A percentile compares a stretch with the other conserved stretches of the same genome.
Evolutionary conservation across 2,113 vertebrate genomes (phyloP).

Genomic region (Lagenorhynchus albirostris): DNA sequence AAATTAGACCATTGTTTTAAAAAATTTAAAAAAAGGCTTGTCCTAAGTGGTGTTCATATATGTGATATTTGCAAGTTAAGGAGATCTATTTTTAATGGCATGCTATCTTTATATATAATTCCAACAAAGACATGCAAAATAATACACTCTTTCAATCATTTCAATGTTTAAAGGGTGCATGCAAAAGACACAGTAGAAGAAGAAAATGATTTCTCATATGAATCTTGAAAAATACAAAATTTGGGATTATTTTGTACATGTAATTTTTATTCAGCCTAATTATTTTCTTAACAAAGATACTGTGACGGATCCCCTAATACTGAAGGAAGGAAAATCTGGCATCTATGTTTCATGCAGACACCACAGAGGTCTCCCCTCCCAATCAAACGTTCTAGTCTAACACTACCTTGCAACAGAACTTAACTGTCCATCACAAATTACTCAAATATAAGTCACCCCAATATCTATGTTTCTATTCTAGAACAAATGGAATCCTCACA

Average conservation of each 20-base stretch:
- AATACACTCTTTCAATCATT: neutral
- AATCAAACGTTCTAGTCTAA: neutral
- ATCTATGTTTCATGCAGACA: neutral
- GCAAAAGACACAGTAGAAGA: neutral
- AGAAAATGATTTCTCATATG: neutral
- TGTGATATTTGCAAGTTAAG: constrained; percentile 58
- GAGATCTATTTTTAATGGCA: neutral
- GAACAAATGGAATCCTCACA: neutral
- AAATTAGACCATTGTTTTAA: constrained; percentile 76
- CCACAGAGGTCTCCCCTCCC: neutral
- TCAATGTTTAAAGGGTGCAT: neutral
- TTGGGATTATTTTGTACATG: neutral
- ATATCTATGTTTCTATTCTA: neutral
- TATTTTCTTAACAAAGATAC: neutral
- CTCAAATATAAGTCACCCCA: neutral
- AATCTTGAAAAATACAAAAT: neutral
- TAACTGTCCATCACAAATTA: neutral
- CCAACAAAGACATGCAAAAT: neutral
- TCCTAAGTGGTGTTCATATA: constrained; percentile 54
- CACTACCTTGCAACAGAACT: neutral
- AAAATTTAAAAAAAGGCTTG: constrained; percentile 45
- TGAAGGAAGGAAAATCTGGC: neutral
- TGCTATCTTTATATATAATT: constrained; percentile 31
- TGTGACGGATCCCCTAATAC: neutral
- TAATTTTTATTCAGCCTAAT: neutral